phyloP scores from a whole-genome alignment of 2,888 invertebrate genomes.

The Pilophorus perplexus region DNA sequence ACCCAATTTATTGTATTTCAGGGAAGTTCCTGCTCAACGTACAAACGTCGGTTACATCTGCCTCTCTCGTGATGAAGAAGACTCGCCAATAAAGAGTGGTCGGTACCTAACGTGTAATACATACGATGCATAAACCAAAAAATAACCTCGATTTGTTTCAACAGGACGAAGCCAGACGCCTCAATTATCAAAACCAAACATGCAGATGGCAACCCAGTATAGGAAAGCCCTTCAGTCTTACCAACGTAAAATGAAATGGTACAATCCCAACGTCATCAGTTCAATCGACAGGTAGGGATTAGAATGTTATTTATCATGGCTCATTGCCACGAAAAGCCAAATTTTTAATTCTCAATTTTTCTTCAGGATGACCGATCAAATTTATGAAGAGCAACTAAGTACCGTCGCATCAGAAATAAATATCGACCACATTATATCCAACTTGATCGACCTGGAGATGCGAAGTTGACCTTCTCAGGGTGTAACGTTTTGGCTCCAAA shows the following conservation, averaged over 20 bases:
- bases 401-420: slow-evolving; percentile 23
- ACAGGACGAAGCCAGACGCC: too few relatives aligned
- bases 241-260: slow-evolving; percentile 30
- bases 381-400: slow-evolving; percentile 24
- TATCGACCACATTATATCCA: slow-evolving; percentile 33
- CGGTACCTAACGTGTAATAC: too few relatives aligned
- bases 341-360: slow-evolving; percentile 3
- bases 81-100: too few relatives aligned
- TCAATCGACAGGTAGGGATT: slow-evolving; percentile 21
- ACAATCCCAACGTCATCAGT: slow-evolving; percentile 11
- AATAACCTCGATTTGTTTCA: too few relatives aligned
- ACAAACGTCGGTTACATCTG: background rate
- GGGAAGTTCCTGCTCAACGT: background rate
- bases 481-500: too few relatives aligned
- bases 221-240: slow-evolving; percentile 22
- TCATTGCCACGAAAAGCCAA: background rate
- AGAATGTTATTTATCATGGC: background rate
- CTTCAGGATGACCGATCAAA: slow-evolving; percentile 20
- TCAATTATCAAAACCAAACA: too few relatives aligned
- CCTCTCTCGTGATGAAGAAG: background rate
- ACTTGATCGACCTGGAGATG: slow-evolving; percentile 24
- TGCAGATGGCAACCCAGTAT: background rate
- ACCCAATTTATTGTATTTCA: too few relatives aligned
- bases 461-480: slow-evolving; percentile 1
- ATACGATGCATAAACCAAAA: too few relatives aligned